Conservation (phyloP, 2,888 invertebrate genomes). For the Odontocolon sp. region DNA sequence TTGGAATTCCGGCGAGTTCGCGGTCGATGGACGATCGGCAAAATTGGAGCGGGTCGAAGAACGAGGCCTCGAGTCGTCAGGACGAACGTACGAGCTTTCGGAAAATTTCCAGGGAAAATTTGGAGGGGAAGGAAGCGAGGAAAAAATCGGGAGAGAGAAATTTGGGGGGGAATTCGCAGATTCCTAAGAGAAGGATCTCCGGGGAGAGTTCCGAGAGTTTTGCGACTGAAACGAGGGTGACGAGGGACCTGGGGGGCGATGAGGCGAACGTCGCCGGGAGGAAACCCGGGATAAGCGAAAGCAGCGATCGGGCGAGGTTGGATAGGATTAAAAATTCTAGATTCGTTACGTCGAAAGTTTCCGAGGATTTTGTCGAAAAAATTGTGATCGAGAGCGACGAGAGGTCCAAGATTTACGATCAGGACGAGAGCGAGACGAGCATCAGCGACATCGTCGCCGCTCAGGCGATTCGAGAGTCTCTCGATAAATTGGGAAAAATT, state of each 20-base stretch:
- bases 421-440: constrained; percentile 78
- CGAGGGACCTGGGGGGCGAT: neutral
- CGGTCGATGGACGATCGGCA: constrained; percentile 52
- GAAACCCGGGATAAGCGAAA: constrained; percentile 43
- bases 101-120: constrained; percentile 57
- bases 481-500: constrained; percentile 78
- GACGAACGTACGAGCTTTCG: constrained; percentile 40
- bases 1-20: constrained; percentile 29
- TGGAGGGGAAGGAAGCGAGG: constrained; percentile 39
- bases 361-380: constrained; percentile 68
- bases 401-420: constrained; percentile 75
- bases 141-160: constrained; percentile 43
- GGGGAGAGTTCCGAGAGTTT: constrained; percentile 30
- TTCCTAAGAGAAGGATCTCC: constrained; percentile 58
- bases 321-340: constrained; percentile 72
- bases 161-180: constrained; percentile 35
- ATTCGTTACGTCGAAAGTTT: constrained; percentile 77
- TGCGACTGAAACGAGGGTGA: constrained; percentile 1
- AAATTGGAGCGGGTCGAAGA: constrained; percentile 6
- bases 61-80: constrained; percentile 18
- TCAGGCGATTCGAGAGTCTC: constrained; percentile 78
- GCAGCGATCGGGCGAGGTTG: too few species aligned
- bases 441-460: constrained; percentile 79
- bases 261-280: constrained; percentile 21
- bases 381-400: constrained; percentile 63